These are phyloP conservation scores for Psephotus haematonotus DNA, from an alignment of 2,113 vertebrate species.

Conservation along the genomic window DNA sequence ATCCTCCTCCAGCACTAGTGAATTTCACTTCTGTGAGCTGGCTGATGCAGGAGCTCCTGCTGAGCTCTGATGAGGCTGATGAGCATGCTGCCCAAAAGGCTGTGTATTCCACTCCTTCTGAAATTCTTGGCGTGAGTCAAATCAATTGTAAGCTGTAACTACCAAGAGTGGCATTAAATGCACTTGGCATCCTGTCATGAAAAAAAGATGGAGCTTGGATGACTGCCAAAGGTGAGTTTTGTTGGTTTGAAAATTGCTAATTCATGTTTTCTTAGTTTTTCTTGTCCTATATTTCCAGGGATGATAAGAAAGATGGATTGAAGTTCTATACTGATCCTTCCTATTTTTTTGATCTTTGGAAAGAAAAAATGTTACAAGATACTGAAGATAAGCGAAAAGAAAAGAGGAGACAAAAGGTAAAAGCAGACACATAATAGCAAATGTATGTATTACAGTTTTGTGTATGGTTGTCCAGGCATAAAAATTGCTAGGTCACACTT, in stretches of 20 bases:
- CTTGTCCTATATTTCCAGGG: constrained; percentile 74
- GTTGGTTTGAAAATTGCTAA: neutral
- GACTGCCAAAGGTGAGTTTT: neutral
- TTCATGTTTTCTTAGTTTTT: neutral
- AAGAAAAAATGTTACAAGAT: constrained; percentile 99
- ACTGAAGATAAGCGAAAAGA: constrained; percentile 99
- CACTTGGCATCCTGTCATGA: neutral
- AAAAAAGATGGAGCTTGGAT: neutral
- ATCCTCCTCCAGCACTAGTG: neutral
- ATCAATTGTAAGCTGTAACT: neutral
- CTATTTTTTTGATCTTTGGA: constrained; percentile 99
- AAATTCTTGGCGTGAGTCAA: neutral
- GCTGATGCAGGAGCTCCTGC: neutral
- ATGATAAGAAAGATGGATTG: constrained; percentile 94
- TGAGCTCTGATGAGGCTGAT: neutral
- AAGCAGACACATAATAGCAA: neutral
- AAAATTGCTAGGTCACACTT: neutral
- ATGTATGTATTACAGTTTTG: neutral
- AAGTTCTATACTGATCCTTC: constrained; percentile 98
- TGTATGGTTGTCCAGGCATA: neutral
- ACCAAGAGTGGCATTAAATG: neutral
- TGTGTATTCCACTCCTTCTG: neutral
- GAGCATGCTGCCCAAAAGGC: neutral
- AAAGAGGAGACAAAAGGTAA: constrained; percentile 85
- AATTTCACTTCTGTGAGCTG: neutral